These are phyloP conservation scores for Erythrocercus mccallii DNA, from an alignment of 2,113 vertebrate species.

Conservation along the genomic window DNA sequence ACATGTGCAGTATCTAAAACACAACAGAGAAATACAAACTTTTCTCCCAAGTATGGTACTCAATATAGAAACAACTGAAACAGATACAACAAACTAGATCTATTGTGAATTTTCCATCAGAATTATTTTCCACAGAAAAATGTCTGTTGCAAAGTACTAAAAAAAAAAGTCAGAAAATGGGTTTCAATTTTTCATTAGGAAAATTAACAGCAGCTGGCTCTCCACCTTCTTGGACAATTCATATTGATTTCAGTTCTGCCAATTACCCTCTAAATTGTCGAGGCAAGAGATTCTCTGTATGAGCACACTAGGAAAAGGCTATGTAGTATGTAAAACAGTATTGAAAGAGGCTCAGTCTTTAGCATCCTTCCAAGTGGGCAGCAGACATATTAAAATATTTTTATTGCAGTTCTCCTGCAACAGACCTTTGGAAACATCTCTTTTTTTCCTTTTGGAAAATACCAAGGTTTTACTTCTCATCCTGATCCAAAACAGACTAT, in stretches of 20 bases:
- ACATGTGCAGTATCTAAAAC: background rate
- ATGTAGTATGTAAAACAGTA: background rate
- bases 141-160: background rate
- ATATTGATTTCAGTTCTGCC: background rate
- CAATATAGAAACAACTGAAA: background rate
- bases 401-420: background rate
- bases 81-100: background rate
- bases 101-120: background rate
- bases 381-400: background rate
- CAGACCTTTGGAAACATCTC: background rate
- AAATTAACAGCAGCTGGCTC: background rate
- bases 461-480: background rate
- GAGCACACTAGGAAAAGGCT: background rate
- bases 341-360: background rate
- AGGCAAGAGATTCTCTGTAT: background rate
- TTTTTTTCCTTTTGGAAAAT: background rate
- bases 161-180: background rate
- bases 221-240: background rate
- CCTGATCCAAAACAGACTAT: background rate
- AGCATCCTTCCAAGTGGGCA: background rate
- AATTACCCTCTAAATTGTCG: background rate
- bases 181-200: background rate
- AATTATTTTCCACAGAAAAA: background rate
- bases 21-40: background rate
- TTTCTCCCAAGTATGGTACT: background rate